Evolutionary conservation across 1,140 invertebrate genomes (phyloP).

Genomic region (Pteromalus puparum): DNA sequence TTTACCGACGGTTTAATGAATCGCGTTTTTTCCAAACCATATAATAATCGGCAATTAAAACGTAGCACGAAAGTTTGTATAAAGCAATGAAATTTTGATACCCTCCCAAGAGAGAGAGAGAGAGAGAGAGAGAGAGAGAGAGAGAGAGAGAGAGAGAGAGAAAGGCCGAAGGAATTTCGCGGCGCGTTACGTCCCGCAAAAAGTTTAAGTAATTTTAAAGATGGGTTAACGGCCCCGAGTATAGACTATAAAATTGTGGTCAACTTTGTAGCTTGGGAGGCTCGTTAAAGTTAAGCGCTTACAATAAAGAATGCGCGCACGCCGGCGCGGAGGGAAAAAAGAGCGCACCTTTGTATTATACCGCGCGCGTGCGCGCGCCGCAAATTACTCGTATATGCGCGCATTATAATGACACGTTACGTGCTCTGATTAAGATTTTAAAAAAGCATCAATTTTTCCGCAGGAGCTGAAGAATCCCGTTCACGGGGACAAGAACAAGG

Average conservation of each 20-base stretch:
- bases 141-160: neutral
- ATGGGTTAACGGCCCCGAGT: slow-evolving; percentile 56
- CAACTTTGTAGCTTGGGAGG: slow-evolving; percentile 54
- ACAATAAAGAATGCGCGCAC: slow-evolving; percentile 25
- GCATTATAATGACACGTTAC: neutral
- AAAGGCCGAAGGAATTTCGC: slow-evolving; percentile 23
- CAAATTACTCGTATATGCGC: neutral
- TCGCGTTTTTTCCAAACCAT: too few relatives aligned
- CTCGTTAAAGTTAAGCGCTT: slow-evolving; percentile 51
- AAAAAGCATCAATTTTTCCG: slow-evolving; percentile 38
- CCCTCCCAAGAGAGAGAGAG: too few relatives aligned
- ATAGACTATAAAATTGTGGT: slow-evolving; percentile 52
- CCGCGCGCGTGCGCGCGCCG: neutral
- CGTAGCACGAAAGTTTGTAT: too few relatives aligned
- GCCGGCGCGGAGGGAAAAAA: neutral
- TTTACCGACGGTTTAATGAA: too few relatives aligned
- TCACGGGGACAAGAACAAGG: slow-evolving; percentile 67
- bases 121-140: too few relatives aligned
- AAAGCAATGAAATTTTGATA: neutral
- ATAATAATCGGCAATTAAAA: too few relatives aligned
- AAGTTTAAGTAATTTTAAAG: slow-evolving; percentile 55
- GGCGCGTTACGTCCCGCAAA: neutral
- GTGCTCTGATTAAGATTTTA: neutral
- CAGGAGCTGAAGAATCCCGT: slow-evolving; percentile 66
- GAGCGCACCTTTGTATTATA: neutral